Evolutionary conservation across 2,888 invertebrate species (phyloP).

Genomic region (Pheosia tremula): DNA sequence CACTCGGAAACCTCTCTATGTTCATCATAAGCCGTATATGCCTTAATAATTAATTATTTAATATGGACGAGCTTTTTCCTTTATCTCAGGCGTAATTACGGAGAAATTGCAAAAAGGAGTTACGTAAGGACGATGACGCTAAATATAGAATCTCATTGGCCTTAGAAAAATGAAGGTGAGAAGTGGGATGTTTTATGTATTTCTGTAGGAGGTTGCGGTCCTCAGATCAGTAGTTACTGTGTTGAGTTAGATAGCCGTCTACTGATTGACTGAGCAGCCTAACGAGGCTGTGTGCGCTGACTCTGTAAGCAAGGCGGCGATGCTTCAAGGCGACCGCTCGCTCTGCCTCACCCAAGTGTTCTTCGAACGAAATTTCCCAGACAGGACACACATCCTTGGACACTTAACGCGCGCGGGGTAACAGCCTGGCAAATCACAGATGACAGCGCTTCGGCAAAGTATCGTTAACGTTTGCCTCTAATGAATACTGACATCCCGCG

Average conservation of each 20-base stretch:
- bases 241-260: neutral
- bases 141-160: neutral
- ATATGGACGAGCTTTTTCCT: neutral
- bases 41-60: neutral
- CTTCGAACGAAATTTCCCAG: too few species aligned
- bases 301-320: too few species aligned
- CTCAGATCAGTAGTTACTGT: neutral
- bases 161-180: neutral
- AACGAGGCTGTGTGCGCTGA: too few species aligned
- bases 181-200: neutral
- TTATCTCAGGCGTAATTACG: neutral
- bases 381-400: too few species aligned
- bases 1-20: slow-evolving; percentile 15
- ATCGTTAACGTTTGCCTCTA: too few species aligned
- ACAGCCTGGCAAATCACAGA: too few species aligned
- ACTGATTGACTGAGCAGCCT: too few species aligned
- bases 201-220: neutral
- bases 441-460: too few species aligned
- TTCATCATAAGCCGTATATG: slow-evolving; percentile 21
- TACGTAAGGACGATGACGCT: neutral
- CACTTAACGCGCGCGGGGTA: too few species aligned
- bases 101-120: neutral
- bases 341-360: too few species aligned
- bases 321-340: too few species aligned
- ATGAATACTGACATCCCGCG: too few species aligned